Conservation (phyloP, 1,140 invertebrate genomes). For the Drosophila seguyi region DNA sequence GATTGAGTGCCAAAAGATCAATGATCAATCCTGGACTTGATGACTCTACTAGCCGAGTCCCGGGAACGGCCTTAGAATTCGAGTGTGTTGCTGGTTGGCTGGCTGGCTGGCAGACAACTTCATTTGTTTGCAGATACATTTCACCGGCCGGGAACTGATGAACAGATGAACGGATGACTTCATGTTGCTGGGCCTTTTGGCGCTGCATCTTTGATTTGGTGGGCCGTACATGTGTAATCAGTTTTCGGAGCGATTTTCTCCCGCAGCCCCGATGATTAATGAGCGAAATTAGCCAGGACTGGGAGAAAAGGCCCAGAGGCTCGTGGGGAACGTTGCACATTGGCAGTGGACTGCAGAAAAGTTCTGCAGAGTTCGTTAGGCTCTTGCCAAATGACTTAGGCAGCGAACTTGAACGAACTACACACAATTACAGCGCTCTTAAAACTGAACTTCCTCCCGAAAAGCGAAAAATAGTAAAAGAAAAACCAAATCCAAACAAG, state of each 20-base stretch:
- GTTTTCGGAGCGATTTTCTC: constrained; percentile 55
- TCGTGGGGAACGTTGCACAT: constrained; percentile 25
- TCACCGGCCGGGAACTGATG: constrained; percentile 46
- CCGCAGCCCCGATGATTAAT: constrained; percentile 66
- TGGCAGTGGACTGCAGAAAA: constrained; percentile 34
- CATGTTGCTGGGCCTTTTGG: constrained; percentile 59
- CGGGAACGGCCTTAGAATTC: constrained; percentile 27
- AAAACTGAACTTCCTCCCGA: constrained; percentile 70
- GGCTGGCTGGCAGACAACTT: constrained; percentile 66
- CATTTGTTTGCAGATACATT: constrained; percentile 82
- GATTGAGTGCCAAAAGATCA: constrained; percentile 82
- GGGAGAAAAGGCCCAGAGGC: constrained; percentile 31
- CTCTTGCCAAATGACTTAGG: constrained; percentile 75
- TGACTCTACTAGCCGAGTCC: constrained; percentile 66
- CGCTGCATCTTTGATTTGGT: constrained; percentile 59
- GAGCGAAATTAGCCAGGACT: constrained; percentile 73
- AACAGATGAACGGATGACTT: constrained; percentile 37
- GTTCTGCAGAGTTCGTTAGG: constrained; percentile 53
- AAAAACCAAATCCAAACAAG: constrained; percentile 16
- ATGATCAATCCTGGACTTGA: constrained; percentile 79
- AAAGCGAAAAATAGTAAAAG: constrained; percentile 11
- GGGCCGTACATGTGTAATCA: constrained; percentile 76
- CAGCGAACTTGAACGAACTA: constrained; percentile 80
- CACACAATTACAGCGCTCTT: constrained; percentile 71
- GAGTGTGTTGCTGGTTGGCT: constrained; percentile 29